A percentile compares a stretch with the other conserved stretches of the same genome.
Evolutionary conservation across 2,888 invertebrate species (phyloP).

Genomic region (Xestobium rufovillosum): DNA sequence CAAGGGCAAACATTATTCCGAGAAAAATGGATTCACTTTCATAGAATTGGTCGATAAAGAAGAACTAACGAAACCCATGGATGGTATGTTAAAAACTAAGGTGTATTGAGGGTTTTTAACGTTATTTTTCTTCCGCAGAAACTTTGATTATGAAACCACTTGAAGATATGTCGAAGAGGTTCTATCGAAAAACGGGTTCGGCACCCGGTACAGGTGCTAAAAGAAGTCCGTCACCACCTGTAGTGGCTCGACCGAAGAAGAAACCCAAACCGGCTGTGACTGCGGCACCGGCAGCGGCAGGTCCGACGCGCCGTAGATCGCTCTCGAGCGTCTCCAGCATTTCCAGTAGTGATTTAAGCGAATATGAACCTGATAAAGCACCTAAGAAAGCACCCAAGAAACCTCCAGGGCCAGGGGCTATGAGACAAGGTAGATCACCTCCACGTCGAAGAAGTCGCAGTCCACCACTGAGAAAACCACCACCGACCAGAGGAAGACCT

Average conservation of each 20-base stretch:
- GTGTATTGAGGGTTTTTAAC: slow-evolving; percentile 13
- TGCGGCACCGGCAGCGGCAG: slow-evolving; percentile 23
- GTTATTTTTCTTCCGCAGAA: slow-evolving; percentile 6
- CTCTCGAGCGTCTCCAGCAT: slow-evolving; percentile 49
- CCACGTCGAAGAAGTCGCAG: slow-evolving; percentile 4
- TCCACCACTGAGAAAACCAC: neutral
- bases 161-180: slow-evolving; percentile 21
- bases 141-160: no score
- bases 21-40: slow-evolving; percentile 51
- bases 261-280: slow-evolving; percentile 18
- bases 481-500: no score
- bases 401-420: slow-evolving; percentile 2
- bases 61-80: slow-evolving; percentile 33
- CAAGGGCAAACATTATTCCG: slow-evolving; percentile 59
- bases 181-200: slow-evolving; percentile 23
- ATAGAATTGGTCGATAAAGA: slow-evolving; percentile 44
- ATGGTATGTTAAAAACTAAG: slow-evolving; percentile 28
- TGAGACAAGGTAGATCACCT: slow-evolving; percentile 10
- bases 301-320: slow-evolving; percentile 41
- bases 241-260: slow-evolving; percentile 46
- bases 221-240: slow-evolving; percentile 50
- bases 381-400: slow-evolving; percentile 12
- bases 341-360: slow-evolving; percentile 42
- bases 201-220: slow-evolving; percentile 12
- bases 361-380: slow-evolving; percentile 29